Evolutionary conservation across 2,888 invertebrate species (phyloP), one percentile per base, ranked within the genome.

Genomic region (Drosophila cracens): DNA sequence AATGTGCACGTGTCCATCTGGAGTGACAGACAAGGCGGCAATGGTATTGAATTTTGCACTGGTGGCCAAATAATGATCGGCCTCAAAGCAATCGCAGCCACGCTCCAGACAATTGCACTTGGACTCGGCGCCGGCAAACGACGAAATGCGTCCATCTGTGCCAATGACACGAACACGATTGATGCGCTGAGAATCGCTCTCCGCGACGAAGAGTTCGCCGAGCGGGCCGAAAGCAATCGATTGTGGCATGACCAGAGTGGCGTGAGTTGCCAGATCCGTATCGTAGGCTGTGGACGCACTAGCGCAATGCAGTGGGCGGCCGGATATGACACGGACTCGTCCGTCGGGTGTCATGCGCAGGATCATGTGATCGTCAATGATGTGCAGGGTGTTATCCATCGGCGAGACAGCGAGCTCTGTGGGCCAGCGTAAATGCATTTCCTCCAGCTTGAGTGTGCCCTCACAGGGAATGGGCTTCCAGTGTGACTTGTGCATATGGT

Each of bases 311-410:
- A 98, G 94, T 0, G 99, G 98, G 60, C 98, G 95, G 8, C 99
- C 99, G 6, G 98, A 99, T 21, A 99, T 96, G 0, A 99, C 97
- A 85, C 98, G 97, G 0, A 98, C 97, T 66, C 98, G 94, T 18
- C 98, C 97, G 92, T 98, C 98, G 0, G 97, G 96, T 2, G 98
- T 98, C 94, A 99, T 94, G 91, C 98, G 97, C 18, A 99, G 94
- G 58, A 98, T 97, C 97, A 98, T 98, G 91, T 98, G 98, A 91
- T 98, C 98, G 90, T 99, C 99, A 59, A 99, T 97, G 81, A 99
- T 98, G 92, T 99, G 98, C 34, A 99, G 94, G 0, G 98, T 97
- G 92, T 98, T 98, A 92, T 99, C 99, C 62, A 99, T 93, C 0
- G 99, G 99, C 93, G 98, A 98, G 38, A 99, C 97, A 0, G 98